Evolutionary conservation across 2,797 vertebrate genomes (phyloP), one percentile per base, ranked within the genome.

Genomic region (Prionace glauca): DNA sequence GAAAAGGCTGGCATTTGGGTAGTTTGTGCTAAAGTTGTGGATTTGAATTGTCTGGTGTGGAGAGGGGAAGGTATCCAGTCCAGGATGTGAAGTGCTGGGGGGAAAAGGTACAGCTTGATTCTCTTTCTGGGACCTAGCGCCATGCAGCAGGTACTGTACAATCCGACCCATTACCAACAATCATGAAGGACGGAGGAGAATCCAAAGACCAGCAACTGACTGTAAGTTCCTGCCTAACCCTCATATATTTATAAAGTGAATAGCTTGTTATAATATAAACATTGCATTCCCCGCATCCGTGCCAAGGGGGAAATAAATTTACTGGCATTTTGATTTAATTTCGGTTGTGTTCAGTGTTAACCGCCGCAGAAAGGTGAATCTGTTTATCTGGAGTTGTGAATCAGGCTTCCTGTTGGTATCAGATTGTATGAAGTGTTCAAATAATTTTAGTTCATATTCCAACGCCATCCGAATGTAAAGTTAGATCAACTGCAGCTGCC

Each of bases 141-240:
- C 60, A 91, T 91, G 88, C 88, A 18, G 56, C 88, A 91, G 88
- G 60, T 65, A 65, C 56, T 62, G 26, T 62, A n/a, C 60, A 65
- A 62, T 65, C 62, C 56, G 56, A 91, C 56, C 88, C 60, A 65
- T 32, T 62, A 60, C 88, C 88, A 62, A 50, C 95, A 96, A 97
- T 95, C 97, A 98, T 98, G 98, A 99, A 98, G 97, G 98, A 98
- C 97, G 97, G 97, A 0, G 98, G 97, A 62, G 98, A 98, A 69
- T 97, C 98, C 5, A 98, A 98, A 96, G 98, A 99, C 96, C 98
- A 98, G 41, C 98, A 98, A 79, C 97, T 99, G 36, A 98, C 97
- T 26, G 98, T 98, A 96, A 98, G 98, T 97, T 71, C 2, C 8
- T 50, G 32, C 20, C 69, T 45, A 10, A 11, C 56, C 56, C 77